Evolutionary conservation across 2,797 vertebrate species (phyloP), one percentile per base, ranked within the genome.

Genomic region (Cyclopterus lumpus): DNA sequence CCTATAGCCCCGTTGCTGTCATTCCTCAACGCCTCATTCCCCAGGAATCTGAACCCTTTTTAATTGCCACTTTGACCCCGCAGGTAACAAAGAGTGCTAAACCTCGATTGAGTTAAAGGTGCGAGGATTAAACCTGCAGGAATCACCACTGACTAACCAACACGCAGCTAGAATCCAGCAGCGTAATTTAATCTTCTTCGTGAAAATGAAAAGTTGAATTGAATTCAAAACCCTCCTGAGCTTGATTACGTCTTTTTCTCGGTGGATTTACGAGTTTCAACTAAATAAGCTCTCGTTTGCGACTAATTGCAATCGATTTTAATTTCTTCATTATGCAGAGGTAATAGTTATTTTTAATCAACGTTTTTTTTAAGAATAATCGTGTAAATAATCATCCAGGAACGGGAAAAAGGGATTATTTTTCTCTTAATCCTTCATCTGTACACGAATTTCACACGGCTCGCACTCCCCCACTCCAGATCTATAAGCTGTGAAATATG

Each of bases 41-140:
- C 71, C 60, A 20, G 76, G 75, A 89, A 79, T 82, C 64, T 51
- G 18, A 55, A 42, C 67, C 24, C 34, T 82, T 80, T 87, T 85
- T 81, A 92, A 93, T 92, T 85, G 93, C 67, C 57, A 63, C 68
- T 84, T 71, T 86, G 87, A 91, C 89, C 40, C 91, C 77, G 61
- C 69, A 73, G 79, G 81, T 66, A 81, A 85, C 46, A n/a, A 70
- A 86, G 80, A 67, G 44, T 64, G 62, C 74, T 68, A 73, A 78
- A 77, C 55, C 53, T 51, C 75, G 75, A 85, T 82, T 77, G 76
- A 80, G 67, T n/a, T n/a, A 68, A 88, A 85, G 75, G 77, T 68
- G 40, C 32, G 4, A 66, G 68, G 79, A 89, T 85, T 81, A 86
- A 86, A 84, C 53, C 60, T 65, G 73, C 69, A 64, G 38, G 67